Percentiles rank a stretch among this genome's conserved stretches.
Conservation (phyloP, 2,113 vertebrate species). For the Centropus unirufus region DNA sequence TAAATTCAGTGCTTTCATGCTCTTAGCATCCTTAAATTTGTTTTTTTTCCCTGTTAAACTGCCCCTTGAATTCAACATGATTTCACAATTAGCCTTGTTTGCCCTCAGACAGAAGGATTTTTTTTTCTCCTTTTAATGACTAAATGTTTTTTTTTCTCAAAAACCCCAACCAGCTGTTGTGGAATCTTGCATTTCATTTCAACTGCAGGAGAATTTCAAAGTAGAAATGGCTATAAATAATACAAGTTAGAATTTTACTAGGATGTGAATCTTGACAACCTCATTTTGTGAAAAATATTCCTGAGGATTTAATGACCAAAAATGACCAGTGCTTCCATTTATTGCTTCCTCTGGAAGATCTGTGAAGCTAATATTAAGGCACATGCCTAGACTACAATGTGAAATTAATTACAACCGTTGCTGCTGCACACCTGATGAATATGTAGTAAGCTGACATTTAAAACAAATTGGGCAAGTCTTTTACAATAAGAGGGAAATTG, state of each 20-base stretch:
- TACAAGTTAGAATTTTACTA: background rate
- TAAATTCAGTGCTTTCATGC: slow-evolving; percentile 1
- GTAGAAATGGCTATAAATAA: background rate
- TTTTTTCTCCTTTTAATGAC: background rate
- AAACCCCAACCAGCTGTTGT: background rate
- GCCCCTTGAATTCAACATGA: background rate
- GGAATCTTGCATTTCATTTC: background rate
- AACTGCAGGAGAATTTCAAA: background rate
- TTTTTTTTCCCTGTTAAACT: background rate
- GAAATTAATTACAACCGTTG: slow-evolving; percentile 54
- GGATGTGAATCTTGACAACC: background rate
- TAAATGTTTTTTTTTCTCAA: background rate
- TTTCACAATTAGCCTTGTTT: slow-evolving; percentile 28
- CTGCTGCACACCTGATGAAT: slow-evolving; percentile 63
- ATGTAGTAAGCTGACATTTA: slow-evolving; percentile 58
- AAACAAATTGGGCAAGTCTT: slow-evolving; percentile 63
- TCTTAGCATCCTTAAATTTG: background rate
- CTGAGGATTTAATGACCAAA: background rate
- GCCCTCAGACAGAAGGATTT: background rate
- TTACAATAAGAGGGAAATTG: slow-evolving; percentile 46
- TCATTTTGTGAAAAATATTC: background rate
- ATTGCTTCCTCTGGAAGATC: background rate
- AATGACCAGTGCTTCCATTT: background rate
- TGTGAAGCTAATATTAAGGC: background rate
- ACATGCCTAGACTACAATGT: background rate